Base-by-base conservation (phyloP, 2,113 vertebrate genomes). In the Coregonus clupeaformis region DNA sequence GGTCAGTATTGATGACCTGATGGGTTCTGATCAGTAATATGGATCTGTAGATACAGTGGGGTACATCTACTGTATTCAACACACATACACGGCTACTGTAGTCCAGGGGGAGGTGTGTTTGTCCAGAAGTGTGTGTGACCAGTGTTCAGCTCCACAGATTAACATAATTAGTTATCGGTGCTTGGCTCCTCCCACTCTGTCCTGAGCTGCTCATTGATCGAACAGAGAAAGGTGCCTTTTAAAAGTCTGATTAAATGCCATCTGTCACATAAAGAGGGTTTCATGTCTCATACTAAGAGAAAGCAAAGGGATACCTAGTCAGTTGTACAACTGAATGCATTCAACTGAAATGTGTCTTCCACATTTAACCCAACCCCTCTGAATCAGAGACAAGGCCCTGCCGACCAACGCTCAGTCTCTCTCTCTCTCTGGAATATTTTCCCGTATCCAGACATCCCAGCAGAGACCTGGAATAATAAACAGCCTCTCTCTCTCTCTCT, bases 11-110 rank as follows among this genome's bases (percentile, higher is more conserved):
- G 89, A 87, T 82, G 68, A 52, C 13, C 49, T 52, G 75, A 60
- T n/a, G n/a, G 70, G 36, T 67, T 76, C 62, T 75, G 80, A 89
- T 91, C 82, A 63, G 62, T 79, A 73, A 59, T 88, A 90, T 90
- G 87, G 88, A 91, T 91, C 77, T 45, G 81, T 72, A 77, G 52
- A 87, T 90, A 89, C 88, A 91, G 88, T 88, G 84, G 62, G 79
- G 22, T 71, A 69, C 72, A 79, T 83, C 87, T 30, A 91, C 90
- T 81, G 88, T 90, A 91, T 84, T 76, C 81, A 85, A 47, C 77
- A 70, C 69, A 67, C 75, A 71, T 77, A 75, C 78, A 74, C 36
- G 76, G 74, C 57, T 89, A 89, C 89, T 85, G 89, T 91, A 87
- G 88, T 79, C 82, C 86, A 62, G 76, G n/a, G 88, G 88, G 85